Percentiles rank a stretch among this genome's conserved stretches.
phyloP scores from a whole-genome alignment of 2,888 invertebrate species.

The Empis stercorea region DNA sequence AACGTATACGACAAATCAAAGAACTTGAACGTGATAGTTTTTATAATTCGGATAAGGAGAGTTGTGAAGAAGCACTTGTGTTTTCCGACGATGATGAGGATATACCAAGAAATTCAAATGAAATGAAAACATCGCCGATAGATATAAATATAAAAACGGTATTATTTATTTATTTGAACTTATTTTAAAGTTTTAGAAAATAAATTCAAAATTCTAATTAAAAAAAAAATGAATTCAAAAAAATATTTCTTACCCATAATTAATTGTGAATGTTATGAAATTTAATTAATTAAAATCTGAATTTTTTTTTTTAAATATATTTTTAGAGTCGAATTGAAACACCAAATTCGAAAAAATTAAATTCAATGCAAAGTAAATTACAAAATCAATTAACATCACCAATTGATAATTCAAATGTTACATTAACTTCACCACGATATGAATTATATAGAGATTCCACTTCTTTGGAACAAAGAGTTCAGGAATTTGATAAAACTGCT shows the following conservation, averaged over 20 bases:
- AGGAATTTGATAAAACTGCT: slow-evolving; percentile 32
- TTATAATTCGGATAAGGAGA: slow-evolving; percentile 47
- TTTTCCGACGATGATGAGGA: slow-evolving; percentile 51
- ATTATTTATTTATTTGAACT: too few relatives aligned
- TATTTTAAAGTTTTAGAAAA: too few relatives aligned
- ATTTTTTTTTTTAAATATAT: neutral
- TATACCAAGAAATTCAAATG: slow-evolving; percentile 35
- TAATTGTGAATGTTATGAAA: slow-evolving; percentile 22
- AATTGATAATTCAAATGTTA: slow-evolving; percentile 25
- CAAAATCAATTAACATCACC: slow-evolving; percentile 19
- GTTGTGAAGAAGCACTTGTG: slow-evolving; percentile 42
- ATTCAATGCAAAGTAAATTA: slow-evolving; percentile 20
- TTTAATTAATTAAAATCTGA: neutral
- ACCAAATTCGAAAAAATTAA: slow-evolving; percentile 27
- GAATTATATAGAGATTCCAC: slow-evolving; percentile 19
- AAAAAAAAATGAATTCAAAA: too few relatives aligned
- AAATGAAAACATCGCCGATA: slow-evolving; percentile 26
- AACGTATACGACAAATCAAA: slow-evolving; percentile 3
- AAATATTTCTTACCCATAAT: too few relatives aligned
- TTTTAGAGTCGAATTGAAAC: slow-evolving; percentile 34
- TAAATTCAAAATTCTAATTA: too few relatives aligned
- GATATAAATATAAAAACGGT: too few relatives aligned
- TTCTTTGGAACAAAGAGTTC: slow-evolving; percentile 30
- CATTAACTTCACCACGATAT: slow-evolving; percentile 21
- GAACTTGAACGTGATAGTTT: slow-evolving; percentile 43